phyloP scores from a whole-genome alignment of 2,113 vertebrate species.

The Boleophthalmus pectinirostris region DNA sequence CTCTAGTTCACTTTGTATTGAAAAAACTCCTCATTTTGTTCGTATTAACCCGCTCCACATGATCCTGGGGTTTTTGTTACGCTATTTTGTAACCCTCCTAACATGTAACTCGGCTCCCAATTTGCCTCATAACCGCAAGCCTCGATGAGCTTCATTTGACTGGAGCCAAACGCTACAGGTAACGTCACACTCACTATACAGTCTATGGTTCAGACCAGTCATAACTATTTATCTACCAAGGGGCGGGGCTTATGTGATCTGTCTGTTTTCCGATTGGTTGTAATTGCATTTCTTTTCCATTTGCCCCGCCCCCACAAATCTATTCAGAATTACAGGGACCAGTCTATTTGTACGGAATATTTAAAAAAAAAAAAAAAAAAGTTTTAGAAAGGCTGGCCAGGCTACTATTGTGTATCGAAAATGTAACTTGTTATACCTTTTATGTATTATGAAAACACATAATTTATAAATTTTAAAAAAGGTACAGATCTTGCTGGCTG shows the following conservation, averaged over 20 bases:
- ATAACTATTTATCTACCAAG: background rate
- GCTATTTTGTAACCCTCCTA: no score
- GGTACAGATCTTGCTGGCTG: constrained; percentile 11
- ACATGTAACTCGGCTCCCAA: no score
- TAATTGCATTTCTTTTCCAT: background rate
- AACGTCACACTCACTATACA: no score
- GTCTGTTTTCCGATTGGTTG: background rate
- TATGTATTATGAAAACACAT: constrained; percentile 32
- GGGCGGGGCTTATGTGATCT: background rate
- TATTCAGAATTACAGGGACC: background rate
- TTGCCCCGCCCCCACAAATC: background rate
- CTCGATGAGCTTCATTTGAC: no score
- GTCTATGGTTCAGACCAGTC: background rate
- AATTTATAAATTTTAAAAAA: constrained; percentile 35
- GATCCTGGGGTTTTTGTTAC: no score
- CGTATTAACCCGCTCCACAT: no score
- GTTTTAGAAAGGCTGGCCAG: background rate
- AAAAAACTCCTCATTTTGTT: no score
- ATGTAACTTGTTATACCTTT: constrained; percentile 29
- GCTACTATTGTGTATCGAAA: constrained; percentile 18
- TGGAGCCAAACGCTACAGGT: no score
- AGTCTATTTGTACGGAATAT: background rate
- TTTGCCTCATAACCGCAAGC: no score
- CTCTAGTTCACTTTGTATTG: no score
- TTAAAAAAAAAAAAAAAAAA: background rate